phyloP scores from a whole-genome alignment of 2,797 vertebrate genomes.

The Perodicticus potto region DNA sequence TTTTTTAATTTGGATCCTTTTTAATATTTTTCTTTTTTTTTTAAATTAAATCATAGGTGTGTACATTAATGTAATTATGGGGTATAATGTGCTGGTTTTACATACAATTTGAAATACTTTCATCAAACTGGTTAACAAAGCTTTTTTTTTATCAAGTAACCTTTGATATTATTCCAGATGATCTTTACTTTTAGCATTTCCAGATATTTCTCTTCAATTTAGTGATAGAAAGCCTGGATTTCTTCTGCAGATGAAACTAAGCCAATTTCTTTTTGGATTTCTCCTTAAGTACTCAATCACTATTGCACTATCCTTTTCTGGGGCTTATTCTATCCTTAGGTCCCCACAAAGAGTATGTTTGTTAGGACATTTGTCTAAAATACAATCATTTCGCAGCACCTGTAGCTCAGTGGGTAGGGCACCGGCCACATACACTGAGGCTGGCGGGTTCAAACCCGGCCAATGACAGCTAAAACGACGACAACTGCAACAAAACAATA shows the following conservation, averaged over 20 bases:
- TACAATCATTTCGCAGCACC: neutral
- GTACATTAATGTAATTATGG: too few relatives aligned
- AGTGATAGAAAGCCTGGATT: neutral
- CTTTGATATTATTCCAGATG: neutral
- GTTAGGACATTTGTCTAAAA: neutral
- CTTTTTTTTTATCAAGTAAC: neutral
- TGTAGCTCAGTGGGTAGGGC: too few relatives aligned
- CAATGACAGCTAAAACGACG: too few relatives aligned
- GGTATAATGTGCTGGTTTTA: too few relatives aligned
- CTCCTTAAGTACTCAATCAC: neutral
- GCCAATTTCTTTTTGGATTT: slow-evolving; percentile 10
- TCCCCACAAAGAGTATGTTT: neutral
- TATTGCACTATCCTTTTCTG: neutral
- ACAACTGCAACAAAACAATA: too few relatives aligned
- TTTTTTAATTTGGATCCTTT: too few relatives aligned
- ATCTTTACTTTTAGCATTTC: neutral
- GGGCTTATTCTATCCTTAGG: neutral
- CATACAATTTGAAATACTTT: too few relatives aligned
- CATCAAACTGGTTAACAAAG: neutral
- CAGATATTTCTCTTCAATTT: neutral
- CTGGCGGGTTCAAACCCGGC: too few relatives aligned
- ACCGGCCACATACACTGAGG: too few relatives aligned
- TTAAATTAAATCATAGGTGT: too few relatives aligned
- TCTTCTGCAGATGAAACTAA: neutral
- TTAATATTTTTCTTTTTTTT: too few relatives aligned